These are phyloP conservation scores for Drosophila quinaria DNA, from an alignment of 2,888 invertebrate species.

Conservation along the genomic window DNA sequence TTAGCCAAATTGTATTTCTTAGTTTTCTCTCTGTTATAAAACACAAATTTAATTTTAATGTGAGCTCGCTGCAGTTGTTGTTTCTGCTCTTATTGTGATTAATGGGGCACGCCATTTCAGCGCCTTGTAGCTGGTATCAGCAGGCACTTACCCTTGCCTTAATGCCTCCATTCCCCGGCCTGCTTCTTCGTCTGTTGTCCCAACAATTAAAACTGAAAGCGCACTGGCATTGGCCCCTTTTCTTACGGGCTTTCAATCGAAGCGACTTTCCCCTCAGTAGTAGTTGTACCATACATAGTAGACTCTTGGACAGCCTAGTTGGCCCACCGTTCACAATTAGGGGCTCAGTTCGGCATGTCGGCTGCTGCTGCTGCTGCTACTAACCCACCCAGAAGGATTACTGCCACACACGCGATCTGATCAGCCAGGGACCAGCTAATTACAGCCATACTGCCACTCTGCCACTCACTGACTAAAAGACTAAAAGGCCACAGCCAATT, in stretches of 20 bases:
- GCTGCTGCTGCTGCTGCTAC: constrained; percentile 28
- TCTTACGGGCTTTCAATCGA: constrained; percentile 48
- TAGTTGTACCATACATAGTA: constrained; percentile 27
- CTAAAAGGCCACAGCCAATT: constrained; percentile 42
- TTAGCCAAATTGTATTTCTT: constrained; percentile 71
- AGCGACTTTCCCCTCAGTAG: constrained; percentile 26
- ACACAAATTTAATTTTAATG: constrained; percentile 73
- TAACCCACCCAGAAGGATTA: constrained; percentile 68
- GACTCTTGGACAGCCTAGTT: constrained; percentile 11
- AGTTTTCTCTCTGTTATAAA: constrained; percentile 63
- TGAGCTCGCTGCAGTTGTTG: constrained; percentile 26
- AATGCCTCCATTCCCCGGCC: no score
- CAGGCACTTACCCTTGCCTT: constrained; percentile 40
- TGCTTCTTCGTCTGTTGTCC: background rate
- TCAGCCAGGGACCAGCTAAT: constrained; percentile 62
- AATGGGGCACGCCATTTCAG: constrained; percentile 59
- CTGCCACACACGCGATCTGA: constrained; percentile 70
- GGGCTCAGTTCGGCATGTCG: constrained; percentile 46
- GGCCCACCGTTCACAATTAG: constrained; percentile 42
- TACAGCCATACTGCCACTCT: constrained; percentile 44
- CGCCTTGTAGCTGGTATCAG: constrained; percentile 58
- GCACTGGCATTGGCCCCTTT: constrained; percentile 56
- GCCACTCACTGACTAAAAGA: constrained; percentile 3
- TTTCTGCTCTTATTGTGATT: constrained; percentile 51
- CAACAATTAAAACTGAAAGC: constrained; percentile 76